Base-by-base conservation (phyloP, 2,888 invertebrate species). In the Chironomus tentans region DNA sequence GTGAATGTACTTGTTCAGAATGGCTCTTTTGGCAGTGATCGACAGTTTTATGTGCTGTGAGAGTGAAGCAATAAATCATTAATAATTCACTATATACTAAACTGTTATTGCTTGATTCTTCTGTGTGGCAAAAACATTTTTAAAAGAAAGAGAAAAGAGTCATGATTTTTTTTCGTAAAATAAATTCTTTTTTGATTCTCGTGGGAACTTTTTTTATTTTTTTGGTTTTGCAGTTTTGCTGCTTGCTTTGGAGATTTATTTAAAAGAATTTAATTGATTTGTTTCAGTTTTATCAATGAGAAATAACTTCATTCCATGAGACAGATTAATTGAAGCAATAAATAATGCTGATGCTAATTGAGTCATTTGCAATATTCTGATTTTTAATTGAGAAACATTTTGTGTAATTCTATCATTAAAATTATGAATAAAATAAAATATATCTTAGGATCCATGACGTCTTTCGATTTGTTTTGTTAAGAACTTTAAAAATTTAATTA, bases 21-120 rank as follows among this genome's bases (percentile, higher is more conserved):
- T 50, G 13, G 50, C 13, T 50, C 65, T 24, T 65, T 62, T 22
- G 62, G 15, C 56, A 56, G 18, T 56, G 56, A 56, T 62, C 62
- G 21, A 18, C 15, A 62, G 18, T 62, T 62, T 18, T 62, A 62
- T 62, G 62, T 62, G 7, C 65, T 56, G 56, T 15, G 12, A 65
- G 65, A 56, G 18, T 56, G 56, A 65, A 21, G 65, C 22, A 65
- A 65, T 65, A 65, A 65, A 65, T 65, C 65, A 65, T 65, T 65
- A 65, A 65, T 65, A 21, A 56, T 56, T 56, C 56, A 56, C 38
- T 56, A 18, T 18, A 18, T 38, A 38, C 38, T 38, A 38, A 38
- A 38, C 38, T 38, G 38, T 38, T 38, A 38, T 38, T 38, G 10
- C 38, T 56, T 56, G 6, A 56, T 56, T 56, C 56, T 56, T 18